Evolutionary conservation across 2,113 vertebrate species (phyloP), one percentile per base, ranked within the genome.

Genomic region (Bambusicola thoracicus): DNA sequence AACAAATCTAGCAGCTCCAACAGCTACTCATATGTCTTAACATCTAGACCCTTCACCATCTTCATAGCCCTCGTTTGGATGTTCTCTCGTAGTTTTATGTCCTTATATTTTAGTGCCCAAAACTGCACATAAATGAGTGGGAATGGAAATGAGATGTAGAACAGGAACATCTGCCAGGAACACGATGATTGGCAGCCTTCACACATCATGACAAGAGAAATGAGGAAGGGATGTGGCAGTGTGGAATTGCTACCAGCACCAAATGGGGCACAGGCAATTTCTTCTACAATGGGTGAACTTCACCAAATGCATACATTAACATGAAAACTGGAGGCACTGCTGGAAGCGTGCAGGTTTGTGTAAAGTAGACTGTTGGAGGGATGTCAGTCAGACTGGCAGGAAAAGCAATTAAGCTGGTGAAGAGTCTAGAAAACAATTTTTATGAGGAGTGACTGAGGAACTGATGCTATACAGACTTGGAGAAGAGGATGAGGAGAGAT

Each of bases 251-350:
- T 53, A 78, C 43, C 53, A 81, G 38, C 51, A 62, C 40, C 38
- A 56, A 76, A 43, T 1, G 2, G 34, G 62, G 46, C n/a, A 58
- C 0, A 2, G 13, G 20, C 22, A 32, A 22, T 4, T 68, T 53
- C 63, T 53, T 44, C 12, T 51, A 8, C 0, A 3, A 30, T 3
- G 6, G 48, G 25, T 0, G 0, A 67, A 63, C 1, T 1, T 22
- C 74, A 62, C 27, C 53, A 51, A 81, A 68, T 8, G 19, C 20
- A 75, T 80, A 44, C 34, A 61, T 11, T 25, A 44, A 36, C 10
- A 16, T 13, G 41, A 74, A 62, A 88, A 44, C 40, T 44, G 48
- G 17, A 84, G 30, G 29, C 22, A 38, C 5, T 2, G 2, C 46
- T 59, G 38, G 65, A 53, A 89, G 65, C 3, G 13, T 15, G 38